Conservation (phyloP, 2,113 vertebrate genomes). For the Psephotus haematonotus region DNA sequence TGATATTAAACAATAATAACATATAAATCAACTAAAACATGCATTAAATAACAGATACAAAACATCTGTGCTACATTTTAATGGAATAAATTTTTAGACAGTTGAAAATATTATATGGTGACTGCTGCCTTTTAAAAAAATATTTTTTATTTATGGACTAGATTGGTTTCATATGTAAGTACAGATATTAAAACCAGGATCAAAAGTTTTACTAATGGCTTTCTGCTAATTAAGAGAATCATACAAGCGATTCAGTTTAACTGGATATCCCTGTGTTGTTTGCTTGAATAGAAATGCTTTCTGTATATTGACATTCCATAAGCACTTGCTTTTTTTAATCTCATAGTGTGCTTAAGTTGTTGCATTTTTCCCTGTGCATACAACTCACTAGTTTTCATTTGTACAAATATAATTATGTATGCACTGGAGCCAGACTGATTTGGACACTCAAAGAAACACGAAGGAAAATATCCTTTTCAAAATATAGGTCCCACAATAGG, state of each 20-base stretch:
- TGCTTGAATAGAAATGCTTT: slow-evolving; percentile 1
- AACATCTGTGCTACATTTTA: neutral
- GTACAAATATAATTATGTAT: neutral
- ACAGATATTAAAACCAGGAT: neutral
- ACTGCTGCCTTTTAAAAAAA: neutral
- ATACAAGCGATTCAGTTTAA: neutral
- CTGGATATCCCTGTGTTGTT: neutral
- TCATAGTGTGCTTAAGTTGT: neutral
- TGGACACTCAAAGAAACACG: neutral
- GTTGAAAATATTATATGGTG: neutral
- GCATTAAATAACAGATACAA: neutral
- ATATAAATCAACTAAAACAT: neutral
- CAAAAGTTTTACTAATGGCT: neutral
- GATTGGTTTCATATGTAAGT: neutral
- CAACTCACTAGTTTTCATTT: neutral
- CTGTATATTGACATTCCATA: neutral
- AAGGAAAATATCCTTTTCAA: neutral
- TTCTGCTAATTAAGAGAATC: neutral
- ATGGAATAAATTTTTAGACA: neutral
- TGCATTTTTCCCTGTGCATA: neutral
- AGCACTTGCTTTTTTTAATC: neutral
- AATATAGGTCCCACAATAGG: neutral
- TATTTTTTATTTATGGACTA: neutral
- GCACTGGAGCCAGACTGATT: neutral
- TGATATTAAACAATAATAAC: neutral